Percentiles rank a stretch among this genome's conserved stretches.
These are phyloP conservation scores for Capreolus pygargus DNA, from an alignment of 2,113 vertebrate genomes.

Conservation along the genomic window DNA sequence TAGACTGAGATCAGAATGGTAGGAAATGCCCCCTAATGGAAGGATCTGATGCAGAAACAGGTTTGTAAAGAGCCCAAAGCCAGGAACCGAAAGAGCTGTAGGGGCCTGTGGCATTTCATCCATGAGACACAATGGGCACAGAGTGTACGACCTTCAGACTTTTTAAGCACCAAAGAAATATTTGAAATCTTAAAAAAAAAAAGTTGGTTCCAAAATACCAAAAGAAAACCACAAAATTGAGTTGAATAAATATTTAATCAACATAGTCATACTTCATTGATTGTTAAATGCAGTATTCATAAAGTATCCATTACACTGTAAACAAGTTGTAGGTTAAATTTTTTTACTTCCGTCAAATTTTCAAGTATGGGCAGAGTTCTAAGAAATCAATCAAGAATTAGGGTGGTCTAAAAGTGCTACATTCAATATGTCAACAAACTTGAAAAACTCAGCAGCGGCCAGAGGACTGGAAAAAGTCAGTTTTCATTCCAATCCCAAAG, in stretches of 20 bases:
- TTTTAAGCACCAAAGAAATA: neutral
- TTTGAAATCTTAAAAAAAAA: neutral
- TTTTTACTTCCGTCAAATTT: slow-evolving; percentile 47
- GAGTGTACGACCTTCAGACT: neutral
- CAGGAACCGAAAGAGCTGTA: neutral
- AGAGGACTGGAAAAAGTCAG: no score
- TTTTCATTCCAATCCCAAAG: no score
- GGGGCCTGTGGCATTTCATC: neutral
- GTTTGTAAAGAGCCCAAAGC: neutral
- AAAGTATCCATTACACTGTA: slow-evolving; percentile 51
- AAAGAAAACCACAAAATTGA: slow-evolving; percentile 42
- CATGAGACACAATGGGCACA: neutral
- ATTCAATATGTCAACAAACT: no score
- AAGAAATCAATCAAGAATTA: slow-evolving; percentile 23
- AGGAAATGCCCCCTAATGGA: neutral
- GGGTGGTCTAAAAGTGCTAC: neutral
- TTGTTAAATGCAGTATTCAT: slow-evolving; percentile 58
- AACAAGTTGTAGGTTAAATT: slow-evolving; percentile 29
- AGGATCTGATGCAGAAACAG: neutral
- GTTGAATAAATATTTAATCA: slow-evolving; percentile 62
- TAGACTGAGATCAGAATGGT: neutral
- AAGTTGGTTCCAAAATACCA: neutral
- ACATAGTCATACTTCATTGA: slow-evolving; percentile 30
- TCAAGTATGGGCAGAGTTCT: neutral
- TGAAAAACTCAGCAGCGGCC: no score